A percentile compares a stretch with the other conserved stretches of the same genome.
These are phyloP conservation scores for Lysiphlebus fabarum DNA, from an alignment of 1,140 invertebrate species.

Conservation along the genomic window DNA sequence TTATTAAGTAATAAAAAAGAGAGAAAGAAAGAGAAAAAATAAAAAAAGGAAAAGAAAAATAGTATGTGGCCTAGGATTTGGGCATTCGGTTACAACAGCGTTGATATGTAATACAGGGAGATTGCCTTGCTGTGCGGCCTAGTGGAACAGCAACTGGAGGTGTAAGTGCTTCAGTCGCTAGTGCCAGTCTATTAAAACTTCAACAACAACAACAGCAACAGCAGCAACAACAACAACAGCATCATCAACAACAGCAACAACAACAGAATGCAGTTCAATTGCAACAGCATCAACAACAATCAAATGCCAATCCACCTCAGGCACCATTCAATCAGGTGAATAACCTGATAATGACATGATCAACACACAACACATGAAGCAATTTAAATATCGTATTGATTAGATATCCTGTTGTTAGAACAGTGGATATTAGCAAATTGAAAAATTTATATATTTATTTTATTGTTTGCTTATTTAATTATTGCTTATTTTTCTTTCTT, in stretches of 20 bases:
- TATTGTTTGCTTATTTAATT: constrained; percentile 8
- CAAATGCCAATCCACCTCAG: constrained; percentile 48
- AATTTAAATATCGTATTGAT: too few species aligned
- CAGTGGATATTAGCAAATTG: too few species aligned
- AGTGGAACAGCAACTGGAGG: constrained; percentile 46
- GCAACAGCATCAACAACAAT: constrained; percentile 42
- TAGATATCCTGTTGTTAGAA: too few species aligned
- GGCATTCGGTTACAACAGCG: constrained; percentile 40
- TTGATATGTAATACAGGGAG: constrained; percentile 47
- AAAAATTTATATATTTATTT: constrained; percentile 6
- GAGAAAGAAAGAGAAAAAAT: constrained; percentile 8
- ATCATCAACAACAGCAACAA: constrained; percentile 50
- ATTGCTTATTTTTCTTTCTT: not conserved
- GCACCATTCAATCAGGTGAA: constrained; percentile 54
- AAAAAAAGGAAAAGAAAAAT: constrained; percentile 10
- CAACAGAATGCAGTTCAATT: constrained; percentile 43
- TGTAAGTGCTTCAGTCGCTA: constrained; percentile 51
- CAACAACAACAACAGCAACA: constrained; percentile 48
- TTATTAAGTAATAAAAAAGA: constrained; percentile 1
- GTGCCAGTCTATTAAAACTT: constrained; percentile 52
- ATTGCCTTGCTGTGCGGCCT: constrained; percentile 40
- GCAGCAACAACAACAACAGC: too few species aligned
- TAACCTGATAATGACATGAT: constrained; percentile 38
- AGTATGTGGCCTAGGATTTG: constrained; percentile 20
- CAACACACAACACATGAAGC: constrained; percentile 16